A percentile compares a stretch with the other conserved stretches of the same genome.
Conservation (phyloP, 2,888 invertebrate species). For the Odontocerum albicorne region DNA sequence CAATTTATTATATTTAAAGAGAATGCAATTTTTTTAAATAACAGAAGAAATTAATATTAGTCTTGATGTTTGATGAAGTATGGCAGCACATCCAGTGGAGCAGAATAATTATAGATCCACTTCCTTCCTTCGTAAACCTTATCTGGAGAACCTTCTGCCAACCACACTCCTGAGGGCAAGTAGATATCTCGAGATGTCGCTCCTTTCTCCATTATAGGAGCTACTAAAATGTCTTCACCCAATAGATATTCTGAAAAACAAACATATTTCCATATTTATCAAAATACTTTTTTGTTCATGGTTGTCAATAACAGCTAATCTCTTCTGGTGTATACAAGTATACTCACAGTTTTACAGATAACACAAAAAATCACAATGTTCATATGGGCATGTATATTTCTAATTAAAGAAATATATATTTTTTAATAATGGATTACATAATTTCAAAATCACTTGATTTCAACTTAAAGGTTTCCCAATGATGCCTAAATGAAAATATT, state of each 20-base stretch:
- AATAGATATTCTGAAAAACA: slow-evolving; percentile 64
- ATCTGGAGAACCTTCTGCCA: slow-evolving; percentile 49
- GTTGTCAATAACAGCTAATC: too few species aligned
- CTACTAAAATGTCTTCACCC: slow-evolving; percentile 69
- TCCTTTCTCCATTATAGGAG: slow-evolving; percentile 65
- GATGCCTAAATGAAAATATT: too few species aligned
- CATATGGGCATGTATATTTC: too few species aligned
- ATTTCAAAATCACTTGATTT: too few species aligned
- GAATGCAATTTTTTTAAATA: not conserved
- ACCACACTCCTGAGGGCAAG: slow-evolving; percentile 68
- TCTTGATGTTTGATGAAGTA: slow-evolving; percentile 50
- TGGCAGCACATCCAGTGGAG: slow-evolving; percentile 62
- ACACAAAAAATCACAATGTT: too few species aligned
- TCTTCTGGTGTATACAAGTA: too few species aligned
- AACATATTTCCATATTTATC: slow-evolving; percentile 18
- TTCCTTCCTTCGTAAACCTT: slow-evolving; percentile 53
- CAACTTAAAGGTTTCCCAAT: too few species aligned
- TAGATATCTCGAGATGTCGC: slow-evolving; percentile 61
- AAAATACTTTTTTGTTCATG: not conserved
- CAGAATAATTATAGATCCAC: slow-evolving; percentile 61
- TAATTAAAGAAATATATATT: too few species aligned
- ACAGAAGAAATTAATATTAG: not conserved
- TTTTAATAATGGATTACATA: too few species aligned
- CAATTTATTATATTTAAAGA: not conserved
- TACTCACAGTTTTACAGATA: too few species aligned